Conservation (phyloP, 1,140 invertebrate species). For the Neoseiulus cucumeris region DNA sequence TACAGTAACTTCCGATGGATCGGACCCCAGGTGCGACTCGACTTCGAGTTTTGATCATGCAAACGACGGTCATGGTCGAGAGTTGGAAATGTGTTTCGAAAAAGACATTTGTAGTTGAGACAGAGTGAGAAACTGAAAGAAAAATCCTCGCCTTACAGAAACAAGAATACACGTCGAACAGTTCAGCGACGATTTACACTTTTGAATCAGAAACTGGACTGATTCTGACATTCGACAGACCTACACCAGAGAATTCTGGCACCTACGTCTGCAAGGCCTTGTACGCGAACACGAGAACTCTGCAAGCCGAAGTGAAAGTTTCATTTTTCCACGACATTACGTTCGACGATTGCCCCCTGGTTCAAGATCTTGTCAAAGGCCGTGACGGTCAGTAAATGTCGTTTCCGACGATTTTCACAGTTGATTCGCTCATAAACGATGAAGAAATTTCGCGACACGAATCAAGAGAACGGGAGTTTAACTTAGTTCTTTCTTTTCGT, state of each 20-base stretch:
- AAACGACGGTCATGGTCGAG: too few species aligned
- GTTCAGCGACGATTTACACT: not conserved
- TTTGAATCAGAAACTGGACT: not conserved
- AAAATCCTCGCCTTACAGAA: too few species aligned
- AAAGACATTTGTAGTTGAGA: not conserved
- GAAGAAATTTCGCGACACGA: not conserved
- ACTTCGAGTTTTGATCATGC: not conserved
- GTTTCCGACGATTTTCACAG: not conserved
- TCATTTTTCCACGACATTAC: not conserved
- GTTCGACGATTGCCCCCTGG: not conserved
- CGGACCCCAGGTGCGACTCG: not conserved
- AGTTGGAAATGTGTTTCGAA: not conserved
- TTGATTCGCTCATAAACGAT: not conserved
- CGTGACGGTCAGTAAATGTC: not conserved
- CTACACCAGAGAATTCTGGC: not conserved
- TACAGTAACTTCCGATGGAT: conserved; percentile 1
- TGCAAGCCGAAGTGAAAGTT: not conserved
- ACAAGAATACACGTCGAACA: not conserved
- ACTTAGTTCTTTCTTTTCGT: not conserved
- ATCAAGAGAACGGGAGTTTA: not conserved
- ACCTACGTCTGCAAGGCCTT: not conserved
- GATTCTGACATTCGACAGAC: not conserved
- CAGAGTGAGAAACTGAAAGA: too few species aligned
- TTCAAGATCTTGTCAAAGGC: not conserved
- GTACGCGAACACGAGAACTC: not conserved